Conservation (phyloP, 2,797 vertebrate genomes). For the Meriones psammophilus region DNA sequence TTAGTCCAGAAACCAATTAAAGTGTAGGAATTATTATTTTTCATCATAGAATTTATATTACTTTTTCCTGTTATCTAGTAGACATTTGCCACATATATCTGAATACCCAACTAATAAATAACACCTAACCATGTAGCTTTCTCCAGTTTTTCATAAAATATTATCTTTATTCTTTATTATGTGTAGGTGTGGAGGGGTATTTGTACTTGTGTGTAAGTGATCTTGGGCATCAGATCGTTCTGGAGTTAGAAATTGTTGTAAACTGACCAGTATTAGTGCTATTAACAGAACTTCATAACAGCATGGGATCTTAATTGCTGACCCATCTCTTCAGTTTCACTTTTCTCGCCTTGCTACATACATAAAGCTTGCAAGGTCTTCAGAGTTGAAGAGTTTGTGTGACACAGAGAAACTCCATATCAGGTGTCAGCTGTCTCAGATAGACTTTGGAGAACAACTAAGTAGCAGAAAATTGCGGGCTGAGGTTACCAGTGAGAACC, state of each 20-base stretch:
- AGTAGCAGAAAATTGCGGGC: conserved; percentile 37
- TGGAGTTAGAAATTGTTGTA: not conserved
- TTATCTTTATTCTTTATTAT: not conserved
- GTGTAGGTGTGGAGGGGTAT: not conserved
- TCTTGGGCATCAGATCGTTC: not conserved
- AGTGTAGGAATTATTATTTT: not conserved
- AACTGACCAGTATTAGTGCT: not conserved
- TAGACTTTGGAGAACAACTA: conserved; percentile 28
- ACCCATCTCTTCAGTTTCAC: not conserved
- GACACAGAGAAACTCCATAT: not conserved
- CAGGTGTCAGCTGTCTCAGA: not conserved
- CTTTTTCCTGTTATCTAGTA: conserved; percentile 39
- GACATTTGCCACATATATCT: conserved; percentile 48
- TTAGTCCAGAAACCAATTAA: conserved; percentile 19
- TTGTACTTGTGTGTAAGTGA: not conserved
- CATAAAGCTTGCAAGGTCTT: conserved; percentile 41
- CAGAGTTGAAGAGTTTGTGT: not conserved
- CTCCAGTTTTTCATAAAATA: not conserved
- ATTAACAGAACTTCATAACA: not conserved
- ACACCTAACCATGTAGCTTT: conserved; percentile 1
- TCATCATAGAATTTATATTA: not conserved
- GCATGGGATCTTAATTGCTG: not conserved
- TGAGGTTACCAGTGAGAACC: not conserved
- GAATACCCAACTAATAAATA: conserved; percentile 37
- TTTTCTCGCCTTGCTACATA: not conserved